These are phyloP conservation scores for Apotomis betuletana DNA, from an alignment of 2,888 invertebrate species.

Conservation along the genomic window DNA sequence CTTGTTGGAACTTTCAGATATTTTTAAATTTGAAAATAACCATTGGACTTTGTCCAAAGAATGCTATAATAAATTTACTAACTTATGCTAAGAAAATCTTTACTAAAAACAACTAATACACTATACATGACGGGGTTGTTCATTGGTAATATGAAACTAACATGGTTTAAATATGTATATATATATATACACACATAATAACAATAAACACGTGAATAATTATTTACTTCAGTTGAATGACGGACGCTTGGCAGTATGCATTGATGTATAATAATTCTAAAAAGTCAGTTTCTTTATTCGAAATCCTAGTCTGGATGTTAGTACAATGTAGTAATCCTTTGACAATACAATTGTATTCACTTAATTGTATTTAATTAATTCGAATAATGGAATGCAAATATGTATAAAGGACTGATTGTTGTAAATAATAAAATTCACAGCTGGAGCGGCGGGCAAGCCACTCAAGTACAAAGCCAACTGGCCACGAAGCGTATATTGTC, in stretches of 20 bases:
- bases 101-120: conserved; percentile 21
- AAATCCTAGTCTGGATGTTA: no score
- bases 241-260: no score
- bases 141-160: conserved; percentile 22
- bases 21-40: no score
- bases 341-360: no score
- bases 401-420: conserved; percentile 51
- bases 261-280: no score
- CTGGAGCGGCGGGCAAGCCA: conserved; percentile 71
- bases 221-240: neutral
- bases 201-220: neutral
- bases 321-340: no score
- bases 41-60: no score
- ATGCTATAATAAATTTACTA: neutral
- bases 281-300: no score
- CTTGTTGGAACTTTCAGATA: no score
- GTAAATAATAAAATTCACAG: conserved; percentile 66
- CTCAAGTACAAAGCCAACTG: conserved; percentile 59
- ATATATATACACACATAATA: neutral
- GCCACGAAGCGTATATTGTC: conserved; percentile 73
- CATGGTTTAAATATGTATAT: neutral
- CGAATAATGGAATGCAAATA: conserved; percentile 18
- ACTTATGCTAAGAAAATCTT: neutral
- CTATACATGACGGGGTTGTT: neutral
- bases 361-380: neutral